These are phyloP conservation scores for Misgurnus mizolepis DNA, from an alignment of 2,113 vertebrate species.

Conservation along the genomic window DNA sequence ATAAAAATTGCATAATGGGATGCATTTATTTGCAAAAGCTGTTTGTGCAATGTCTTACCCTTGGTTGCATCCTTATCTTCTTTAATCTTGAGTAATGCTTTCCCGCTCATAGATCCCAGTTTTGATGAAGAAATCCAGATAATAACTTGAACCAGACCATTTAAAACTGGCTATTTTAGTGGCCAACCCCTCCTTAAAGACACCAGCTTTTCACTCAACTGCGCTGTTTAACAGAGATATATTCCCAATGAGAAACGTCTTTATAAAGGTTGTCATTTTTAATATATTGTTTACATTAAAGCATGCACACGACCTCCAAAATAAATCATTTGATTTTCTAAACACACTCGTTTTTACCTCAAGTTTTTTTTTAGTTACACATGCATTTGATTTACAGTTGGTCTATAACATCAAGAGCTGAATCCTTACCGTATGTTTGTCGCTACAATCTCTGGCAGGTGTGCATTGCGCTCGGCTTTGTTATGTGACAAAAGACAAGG, in stretches of 20 bases:
- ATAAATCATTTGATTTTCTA: not conserved
- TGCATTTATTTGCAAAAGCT: no score
- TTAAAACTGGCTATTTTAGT: conserved; percentile 50
- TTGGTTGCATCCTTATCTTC: conserved; percentile 86
- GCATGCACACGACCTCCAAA: not conserved
- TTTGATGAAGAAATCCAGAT: conserved; percentile 75
- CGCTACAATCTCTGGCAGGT: conserved; percentile 19
- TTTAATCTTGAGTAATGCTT: conserved; percentile 81
- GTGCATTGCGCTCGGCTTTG: conserved; percentile 24
- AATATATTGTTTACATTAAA: not conserved
- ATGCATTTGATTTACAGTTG: not conserved
- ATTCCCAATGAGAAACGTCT: not conserved
- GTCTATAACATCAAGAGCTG: not conserved
- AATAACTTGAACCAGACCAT: conserved; percentile 61
- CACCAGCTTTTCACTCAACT: conserved; percentile 27
- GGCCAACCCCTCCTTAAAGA: conserved; percentile 42
- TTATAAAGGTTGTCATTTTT: not conserved
- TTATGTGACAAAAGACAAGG: conserved; percentile 13
- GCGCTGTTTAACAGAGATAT: conserved; percentile 18
- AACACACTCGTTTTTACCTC: not conserved
- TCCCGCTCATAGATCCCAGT: conserved; percentile 89
- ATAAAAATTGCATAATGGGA: not conserved
- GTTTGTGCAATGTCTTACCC: conserved; percentile 70
- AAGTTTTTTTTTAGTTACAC: not conserved
- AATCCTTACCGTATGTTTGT: conserved; percentile 27